A percentile compares a stretch with the other conserved stretches of the same genome.
Evolutionary conservation across 2,797 vertebrate genomes (phyloP).

Genomic region (Ceyx erithaca): DNA sequence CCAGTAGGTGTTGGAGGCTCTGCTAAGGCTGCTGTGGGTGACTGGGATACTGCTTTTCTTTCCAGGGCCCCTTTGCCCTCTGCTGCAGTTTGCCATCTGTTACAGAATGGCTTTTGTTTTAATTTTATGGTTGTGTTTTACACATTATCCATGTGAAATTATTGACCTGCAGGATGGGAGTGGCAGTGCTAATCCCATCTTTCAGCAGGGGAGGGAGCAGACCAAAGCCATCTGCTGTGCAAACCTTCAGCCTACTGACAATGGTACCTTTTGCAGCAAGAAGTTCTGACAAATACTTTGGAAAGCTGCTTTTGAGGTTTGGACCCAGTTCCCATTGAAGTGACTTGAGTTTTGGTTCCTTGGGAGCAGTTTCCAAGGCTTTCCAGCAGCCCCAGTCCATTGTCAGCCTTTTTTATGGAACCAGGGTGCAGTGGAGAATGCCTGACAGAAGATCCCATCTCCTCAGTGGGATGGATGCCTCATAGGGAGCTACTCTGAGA

Average conservation of each 20-base stretch:
- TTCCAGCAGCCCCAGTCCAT: neutral
- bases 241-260: neutral
- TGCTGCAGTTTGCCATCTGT: conserved; percentile 13
- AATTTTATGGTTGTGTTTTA: neutral
- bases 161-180: neutral
- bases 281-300: neutral
- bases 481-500: neutral
- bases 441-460: neutral
- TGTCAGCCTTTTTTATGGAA: neutral
- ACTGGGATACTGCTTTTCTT: neutral
- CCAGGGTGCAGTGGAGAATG: neutral
- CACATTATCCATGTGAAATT: neutral
- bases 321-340: neutral
- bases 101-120: neutral
- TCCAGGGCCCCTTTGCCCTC: neutral
- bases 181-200: neutral
- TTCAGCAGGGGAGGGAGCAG: neutral
- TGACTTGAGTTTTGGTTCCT: neutral
- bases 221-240: neutral
- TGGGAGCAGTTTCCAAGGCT: neutral
- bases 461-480: fast-evolving
- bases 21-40: neutral
- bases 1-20: neutral
- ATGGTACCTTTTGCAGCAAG: neutral
- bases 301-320: neutral